These are phyloP conservation scores for Halcyon leucocephala DNA, from an alignment of 2,797 vertebrate species.

Conservation along the genomic window DNA sequence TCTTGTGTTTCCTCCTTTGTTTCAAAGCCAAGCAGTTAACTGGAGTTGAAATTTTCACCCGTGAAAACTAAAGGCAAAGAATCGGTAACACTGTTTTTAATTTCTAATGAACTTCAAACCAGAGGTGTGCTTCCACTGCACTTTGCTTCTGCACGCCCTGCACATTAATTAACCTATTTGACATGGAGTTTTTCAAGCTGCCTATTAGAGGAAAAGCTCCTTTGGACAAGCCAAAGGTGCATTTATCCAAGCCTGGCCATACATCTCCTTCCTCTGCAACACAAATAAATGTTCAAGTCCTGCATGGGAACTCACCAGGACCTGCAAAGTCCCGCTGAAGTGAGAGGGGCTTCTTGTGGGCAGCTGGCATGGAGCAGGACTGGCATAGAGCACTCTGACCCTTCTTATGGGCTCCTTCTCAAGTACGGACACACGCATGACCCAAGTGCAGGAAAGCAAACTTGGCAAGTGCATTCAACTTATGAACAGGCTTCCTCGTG, in stretches of 20 bases:
- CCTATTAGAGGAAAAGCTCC: neutral
- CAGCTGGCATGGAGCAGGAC: neutral
- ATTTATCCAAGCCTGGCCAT: neutral
- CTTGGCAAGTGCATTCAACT: neutral
- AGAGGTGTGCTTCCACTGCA: neutral
- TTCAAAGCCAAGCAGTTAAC: neutral
- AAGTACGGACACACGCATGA: rapidly evolving
- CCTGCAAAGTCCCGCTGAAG: neutral
- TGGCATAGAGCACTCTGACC: neutral
- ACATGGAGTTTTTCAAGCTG: neutral
- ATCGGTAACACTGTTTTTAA: neutral
- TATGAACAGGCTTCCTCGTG: neutral
- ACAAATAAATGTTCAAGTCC: neutral
- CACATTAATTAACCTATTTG: neutral
- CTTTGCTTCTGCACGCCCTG: neutral
- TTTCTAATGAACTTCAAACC: neutral
- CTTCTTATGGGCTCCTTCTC: rapidly evolving
- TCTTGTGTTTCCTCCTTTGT: neutral
- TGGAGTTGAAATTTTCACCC: neutral
- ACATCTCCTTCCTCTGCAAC: neutral
- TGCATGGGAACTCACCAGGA: rapidly evolving
- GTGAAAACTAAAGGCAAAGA: neutral
- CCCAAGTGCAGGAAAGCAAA: neutral
- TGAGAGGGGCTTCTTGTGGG: rapidly evolving
- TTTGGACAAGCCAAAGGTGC: rapidly evolving